phyloP scores from a whole-genome alignment of 2,888 invertebrate genomes.

The Lamellibrachia columna region DNA sequence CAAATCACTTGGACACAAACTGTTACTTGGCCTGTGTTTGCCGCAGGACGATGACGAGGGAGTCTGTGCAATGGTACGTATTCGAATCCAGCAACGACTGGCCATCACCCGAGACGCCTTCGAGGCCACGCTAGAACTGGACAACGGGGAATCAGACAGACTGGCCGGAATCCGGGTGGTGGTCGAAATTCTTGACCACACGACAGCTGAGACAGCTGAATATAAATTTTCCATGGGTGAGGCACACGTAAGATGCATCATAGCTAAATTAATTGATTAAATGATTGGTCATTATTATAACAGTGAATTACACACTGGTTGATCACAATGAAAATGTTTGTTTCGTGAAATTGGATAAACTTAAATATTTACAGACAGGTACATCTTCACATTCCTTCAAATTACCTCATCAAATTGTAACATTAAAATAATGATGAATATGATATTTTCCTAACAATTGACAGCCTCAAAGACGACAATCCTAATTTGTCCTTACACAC shows the following conservation, averaged over 20 bases:
- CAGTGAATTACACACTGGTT: not conserved
- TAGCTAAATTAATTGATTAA: not conserved
- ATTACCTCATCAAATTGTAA: not conserved
- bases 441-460: not conserved
- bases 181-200: not conserved
- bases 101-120: conserved; percentile 37
- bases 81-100: conserved; percentile 35
- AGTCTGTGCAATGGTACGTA: conserved; percentile 38
- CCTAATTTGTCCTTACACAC: not conserved
- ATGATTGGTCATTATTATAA: too few species aligned
- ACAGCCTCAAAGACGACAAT: not conserved
- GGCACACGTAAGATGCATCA: not conserved
- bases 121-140: conserved; percentile 22
- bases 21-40: not conserved
- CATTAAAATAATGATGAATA: not conserved
- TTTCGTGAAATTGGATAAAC: not conserved
- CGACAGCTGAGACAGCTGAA: not conserved
- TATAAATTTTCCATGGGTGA: not conserved
- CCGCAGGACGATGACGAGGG: conserved; percentile 24
- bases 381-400: not conserved
- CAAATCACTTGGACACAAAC: not conserved
- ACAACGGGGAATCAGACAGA: not conserved
- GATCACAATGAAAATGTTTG: too few species aligned
- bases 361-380: too few species aligned
- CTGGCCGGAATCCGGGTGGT: not conserved